phyloP scores from a whole-genome alignment of 1,140 invertebrate genomes.

The Aphaenogaster rudis region DNA sequence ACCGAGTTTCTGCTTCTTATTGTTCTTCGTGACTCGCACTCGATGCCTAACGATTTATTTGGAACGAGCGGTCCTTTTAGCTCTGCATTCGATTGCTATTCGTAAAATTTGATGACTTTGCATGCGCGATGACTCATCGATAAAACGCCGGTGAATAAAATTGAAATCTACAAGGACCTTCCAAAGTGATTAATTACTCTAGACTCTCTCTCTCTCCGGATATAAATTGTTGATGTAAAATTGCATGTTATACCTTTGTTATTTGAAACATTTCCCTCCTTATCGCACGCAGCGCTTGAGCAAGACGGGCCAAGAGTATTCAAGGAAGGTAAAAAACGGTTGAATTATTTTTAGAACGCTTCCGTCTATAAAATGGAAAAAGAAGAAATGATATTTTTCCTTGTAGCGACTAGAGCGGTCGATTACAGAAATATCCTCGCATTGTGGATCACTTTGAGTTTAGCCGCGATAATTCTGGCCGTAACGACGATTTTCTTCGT shows the following conservation, averaged over 20 bases:
- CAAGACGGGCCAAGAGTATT: constrained; percentile 76
- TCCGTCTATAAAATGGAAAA: background rate
- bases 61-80: constrained; percentile 59
- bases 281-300: constrained; percentile 69
- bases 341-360: background rate
- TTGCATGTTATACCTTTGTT: background rate
- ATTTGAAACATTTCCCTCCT: constrained; percentile 45
- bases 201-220: background rate
- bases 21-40: constrained; percentile 56
- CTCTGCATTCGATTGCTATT: constrained; percentile 37
- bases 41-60: constrained; percentile 66
- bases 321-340: constrained; percentile 73
- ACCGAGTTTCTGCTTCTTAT: constrained; percentile 63
- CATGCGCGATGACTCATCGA: constrained; percentile 49
- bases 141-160: background rate
- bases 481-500: constrained; percentile 92
- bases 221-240: background rate
- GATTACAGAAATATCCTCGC: constrained; percentile 90
- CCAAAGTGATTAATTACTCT: background rate
- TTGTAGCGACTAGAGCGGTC: constrained; percentile 71
- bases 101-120: constrained; percentile 51
- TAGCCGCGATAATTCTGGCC: constrained; percentile 92
- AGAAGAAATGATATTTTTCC: constrained; percentile 25
- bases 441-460: constrained; percentile 94
- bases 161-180: constrained; percentile 8